phyloP scores from a whole-genome alignment of 2,797 vertebrate genomes.

The Cynopterus sphinx region DNA sequence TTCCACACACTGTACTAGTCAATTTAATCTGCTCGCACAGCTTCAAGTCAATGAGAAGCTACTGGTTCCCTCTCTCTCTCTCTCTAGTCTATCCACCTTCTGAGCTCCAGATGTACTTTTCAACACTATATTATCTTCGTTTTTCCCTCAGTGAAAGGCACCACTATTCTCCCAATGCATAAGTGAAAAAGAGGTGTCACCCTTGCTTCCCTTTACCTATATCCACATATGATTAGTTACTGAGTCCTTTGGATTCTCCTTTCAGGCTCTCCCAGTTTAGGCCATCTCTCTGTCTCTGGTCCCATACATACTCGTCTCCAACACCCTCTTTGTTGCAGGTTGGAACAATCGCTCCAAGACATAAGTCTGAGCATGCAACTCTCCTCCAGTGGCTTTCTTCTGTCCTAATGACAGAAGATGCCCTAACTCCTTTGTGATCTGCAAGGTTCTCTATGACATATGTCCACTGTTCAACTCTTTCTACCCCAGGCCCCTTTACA shows the following conservation, averaged over 20 bases:
- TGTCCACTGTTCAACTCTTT: background rate
- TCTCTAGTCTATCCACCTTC: background rate
- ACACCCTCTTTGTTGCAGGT: background rate
- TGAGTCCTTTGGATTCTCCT: background rate
- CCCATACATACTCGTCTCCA: background rate
- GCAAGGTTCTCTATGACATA: background rate
- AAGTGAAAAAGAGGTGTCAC: background rate
- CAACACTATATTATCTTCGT: background rate
- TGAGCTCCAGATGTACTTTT: background rate
- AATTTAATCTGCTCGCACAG: accelerated
- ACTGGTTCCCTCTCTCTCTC: background rate
- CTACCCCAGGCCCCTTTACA: background rate
- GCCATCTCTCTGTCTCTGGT: background rate
- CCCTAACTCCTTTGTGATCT: background rate
- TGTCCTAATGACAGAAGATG: background rate
- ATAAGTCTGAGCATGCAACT: background rate
- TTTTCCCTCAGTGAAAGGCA: background rate
- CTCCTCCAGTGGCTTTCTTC: background rate
- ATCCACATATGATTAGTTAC: background rate
- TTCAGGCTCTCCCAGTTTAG: background rate
- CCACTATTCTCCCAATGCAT: background rate
- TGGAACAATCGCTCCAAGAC: background rate
- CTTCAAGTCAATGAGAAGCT: background rate
- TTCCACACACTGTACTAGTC: background rate
- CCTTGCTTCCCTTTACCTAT: background rate